Base-by-base conservation (phyloP, 2,888 invertebrate genomes). In the Melieria omissa region DNA sequence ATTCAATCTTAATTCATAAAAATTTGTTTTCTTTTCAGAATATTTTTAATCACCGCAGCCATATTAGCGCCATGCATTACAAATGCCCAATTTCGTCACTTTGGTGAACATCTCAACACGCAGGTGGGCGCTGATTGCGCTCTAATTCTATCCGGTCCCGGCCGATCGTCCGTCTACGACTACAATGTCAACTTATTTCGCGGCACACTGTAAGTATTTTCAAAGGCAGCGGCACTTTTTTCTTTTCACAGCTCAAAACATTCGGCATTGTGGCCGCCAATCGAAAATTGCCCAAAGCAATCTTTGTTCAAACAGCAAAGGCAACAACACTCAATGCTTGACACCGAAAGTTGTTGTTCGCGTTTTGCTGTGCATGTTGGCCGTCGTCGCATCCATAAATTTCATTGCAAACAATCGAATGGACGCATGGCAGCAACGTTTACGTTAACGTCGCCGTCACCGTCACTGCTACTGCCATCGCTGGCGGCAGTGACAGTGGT, bases 121-220 rank as follows among this genome's bases (percentile, higher is more conserved):
- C 78, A 82, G 49, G 79, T 82, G 73, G 88, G 88, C 73, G 87
- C 88, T 45, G 94, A 95, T 81, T 95, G 95, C 86, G 95, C 95
- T 7, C 88, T 95, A 60, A 88, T 94, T 80, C 88, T 96, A 75
- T 90, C 91, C 75, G 93, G 94, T 10, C 93, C 93, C 0, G 94
- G 93, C 71, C 90, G 93, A 80, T 93, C 93, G 77, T 94, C 93
- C 72, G 91, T 92, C 14, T 95, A 93, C 82, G 95, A 96, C 87
- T 95, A 95, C 86, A 93, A 93, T 82, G 91, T 93, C 80, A 95
- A 95, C 88, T 89, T 95, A 74, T 90, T 96, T 64, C 90, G 94
- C 80, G 94, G 94, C 77, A 90, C 91, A 80, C 89, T 91, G 95
- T 95, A 88, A 93, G 94, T 93, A 86, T 75, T 14, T 52, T 52